Evolutionary conservation across 2,113 vertebrate genomes (phyloP).

Genomic region (Microcebus murinus): DNA sequence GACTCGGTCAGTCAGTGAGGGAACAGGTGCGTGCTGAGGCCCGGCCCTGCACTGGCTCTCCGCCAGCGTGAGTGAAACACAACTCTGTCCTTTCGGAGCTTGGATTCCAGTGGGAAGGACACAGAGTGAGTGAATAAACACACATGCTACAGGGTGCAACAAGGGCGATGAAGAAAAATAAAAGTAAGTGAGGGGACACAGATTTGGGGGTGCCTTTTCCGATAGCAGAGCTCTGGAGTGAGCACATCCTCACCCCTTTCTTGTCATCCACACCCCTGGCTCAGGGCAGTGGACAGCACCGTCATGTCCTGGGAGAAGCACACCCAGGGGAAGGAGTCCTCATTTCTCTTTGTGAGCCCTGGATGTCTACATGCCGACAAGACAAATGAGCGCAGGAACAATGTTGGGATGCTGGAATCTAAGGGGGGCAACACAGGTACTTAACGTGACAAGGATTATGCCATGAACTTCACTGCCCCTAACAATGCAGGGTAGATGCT

Average conservation of each 20-base stretch:
- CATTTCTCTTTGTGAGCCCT: neutral
- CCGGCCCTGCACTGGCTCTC: accelerated
- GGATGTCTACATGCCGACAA: neutral
- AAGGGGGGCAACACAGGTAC: accelerated
- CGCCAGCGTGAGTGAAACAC: accelerated
- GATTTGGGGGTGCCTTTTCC: neutral
- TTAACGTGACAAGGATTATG: accelerated
- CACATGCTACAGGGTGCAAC: accelerated
- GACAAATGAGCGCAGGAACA: accelerated
- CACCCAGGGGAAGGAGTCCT: neutral
- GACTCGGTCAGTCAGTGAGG: neutral
- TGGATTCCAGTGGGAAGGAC: neutral
- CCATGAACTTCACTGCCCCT: neutral
- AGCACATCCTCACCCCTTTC: too few species aligned
- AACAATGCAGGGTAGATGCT: too few species aligned
- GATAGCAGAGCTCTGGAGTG: too few species aligned
- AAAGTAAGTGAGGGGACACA: accelerated
- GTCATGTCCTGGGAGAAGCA: neutral
- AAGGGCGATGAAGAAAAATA: neutral
- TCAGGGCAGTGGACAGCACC: neutral
- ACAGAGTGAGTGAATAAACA: accelerated
- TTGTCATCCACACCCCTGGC: accelerated
- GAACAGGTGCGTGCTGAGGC: accelerated
- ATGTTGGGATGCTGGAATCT: neutral
- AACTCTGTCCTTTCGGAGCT: too few species aligned